Evolutionary conservation across 2,113 vertebrate species (phyloP).

Genomic region (Orientallactaga bullata): DNA sequence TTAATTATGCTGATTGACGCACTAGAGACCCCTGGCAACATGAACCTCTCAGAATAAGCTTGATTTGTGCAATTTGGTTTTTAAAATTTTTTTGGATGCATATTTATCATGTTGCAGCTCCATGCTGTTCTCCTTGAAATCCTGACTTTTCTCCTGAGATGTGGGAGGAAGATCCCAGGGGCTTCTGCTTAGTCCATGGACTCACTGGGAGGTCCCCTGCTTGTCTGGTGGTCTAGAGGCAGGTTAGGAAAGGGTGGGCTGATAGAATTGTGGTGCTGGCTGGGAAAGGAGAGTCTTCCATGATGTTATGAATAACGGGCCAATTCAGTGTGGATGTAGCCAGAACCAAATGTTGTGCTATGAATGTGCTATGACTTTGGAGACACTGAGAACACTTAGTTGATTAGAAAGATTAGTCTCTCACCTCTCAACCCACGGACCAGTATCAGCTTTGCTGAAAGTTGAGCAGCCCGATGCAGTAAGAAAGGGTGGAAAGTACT

Average conservation of each 20-base stretch:
- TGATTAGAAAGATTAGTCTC: background rate
- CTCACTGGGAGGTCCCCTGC: background rate
- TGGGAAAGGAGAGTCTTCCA: background rate
- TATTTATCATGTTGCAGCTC: slow-evolving; percentile 76
- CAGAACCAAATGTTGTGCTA: slow-evolving; percentile 37
- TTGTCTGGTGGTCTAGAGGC: background rate
- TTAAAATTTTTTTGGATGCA: slow-evolving; percentile 79
- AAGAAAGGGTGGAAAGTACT: background rate
- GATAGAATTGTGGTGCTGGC: background rate
- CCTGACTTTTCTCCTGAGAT: slow-evolving; percentile 52
- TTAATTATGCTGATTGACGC: slow-evolving; percentile 86
- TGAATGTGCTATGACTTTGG: background rate
- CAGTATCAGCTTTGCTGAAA: background rate
- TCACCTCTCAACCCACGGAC: background rate
- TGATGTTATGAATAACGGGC: background rate
- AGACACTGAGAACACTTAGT: background rate
- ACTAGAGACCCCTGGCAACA: slow-evolving; percentile 74
- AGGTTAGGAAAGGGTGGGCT: background rate
- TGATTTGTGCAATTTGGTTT: slow-evolving; percentile 84
- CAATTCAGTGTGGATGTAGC: background rate
- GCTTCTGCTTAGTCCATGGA: background rate
- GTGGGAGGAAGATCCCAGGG: background rate
- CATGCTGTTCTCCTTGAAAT: slow-evolving; percentile 77
- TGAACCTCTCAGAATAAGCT: slow-evolving; percentile 80
- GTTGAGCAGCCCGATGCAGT: background rate